Evolutionary conservation across 2,113 vertebrate genomes (phyloP).

Genomic region (Cyprinodon tularosa): DNA sequence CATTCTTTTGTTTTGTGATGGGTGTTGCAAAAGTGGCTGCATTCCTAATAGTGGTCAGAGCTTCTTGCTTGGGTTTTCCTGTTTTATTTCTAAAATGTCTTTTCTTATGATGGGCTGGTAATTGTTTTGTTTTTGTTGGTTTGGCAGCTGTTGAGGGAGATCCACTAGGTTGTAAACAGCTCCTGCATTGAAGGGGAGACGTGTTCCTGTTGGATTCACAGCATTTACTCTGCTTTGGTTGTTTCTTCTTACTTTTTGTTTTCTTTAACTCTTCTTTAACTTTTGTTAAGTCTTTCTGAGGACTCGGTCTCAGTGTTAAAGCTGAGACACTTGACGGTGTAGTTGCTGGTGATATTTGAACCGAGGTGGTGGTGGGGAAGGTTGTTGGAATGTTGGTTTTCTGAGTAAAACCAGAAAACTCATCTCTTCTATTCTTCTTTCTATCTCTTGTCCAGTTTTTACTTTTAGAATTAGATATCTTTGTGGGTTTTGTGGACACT

Average conservation of each 20-base stretch:
- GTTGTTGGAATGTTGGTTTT: background rate
- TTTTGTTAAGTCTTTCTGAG: background rate
- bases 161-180: conserved; percentile 1
- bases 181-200: conserved; percentile 36
- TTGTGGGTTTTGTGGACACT: background rate
- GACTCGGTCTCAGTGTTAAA: conserved; percentile 2
- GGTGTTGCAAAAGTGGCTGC: background rate
- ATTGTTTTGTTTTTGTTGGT: conserved; percentile 1
- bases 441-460: background rate
- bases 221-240: conserved; percentile 6
- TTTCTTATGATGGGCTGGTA: background rate
- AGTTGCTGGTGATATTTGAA: conserved; percentile 9
- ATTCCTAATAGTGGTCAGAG: background rate
- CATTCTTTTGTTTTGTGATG: conserved; percentile 6
- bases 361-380: background rate
- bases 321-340: conserved; percentile 2
- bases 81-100: background rate
- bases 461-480: conserved; percentile 7
- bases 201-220: conserved; percentile 24
- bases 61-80: background rate
- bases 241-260: conserved; percentile 10
- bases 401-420: background rate
- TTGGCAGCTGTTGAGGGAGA: background rate
- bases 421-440: conserved; percentile 12
- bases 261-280: conserved; percentile 2